Percentiles rank a stretch among this genome's conserved stretches.
Conservation (phyloP, 2,113 vertebrate genomes). For the Rhinopithecus roxellana region DNA sequence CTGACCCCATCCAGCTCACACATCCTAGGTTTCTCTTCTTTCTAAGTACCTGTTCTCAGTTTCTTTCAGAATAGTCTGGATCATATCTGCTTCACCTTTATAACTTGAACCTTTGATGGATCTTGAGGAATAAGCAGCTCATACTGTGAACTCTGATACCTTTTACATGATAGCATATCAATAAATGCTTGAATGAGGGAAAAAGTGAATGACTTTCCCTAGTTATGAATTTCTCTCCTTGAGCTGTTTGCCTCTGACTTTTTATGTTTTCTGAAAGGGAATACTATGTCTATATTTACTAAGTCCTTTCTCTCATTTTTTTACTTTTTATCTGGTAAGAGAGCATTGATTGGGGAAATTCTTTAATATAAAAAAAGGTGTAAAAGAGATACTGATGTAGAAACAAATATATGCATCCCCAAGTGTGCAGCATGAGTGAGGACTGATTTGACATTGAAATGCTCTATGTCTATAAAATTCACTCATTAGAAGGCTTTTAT, state of each 20-base stretch:
- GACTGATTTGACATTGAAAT: not conserved
- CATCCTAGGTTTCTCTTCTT: not conserved
- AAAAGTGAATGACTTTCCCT: not conserved
- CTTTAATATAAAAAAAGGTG: not conserved
- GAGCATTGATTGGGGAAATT: constrained; percentile 14
- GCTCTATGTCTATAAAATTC: constrained; percentile 17
- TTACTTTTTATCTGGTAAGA: not conserved
- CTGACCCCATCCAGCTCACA: not conserved
- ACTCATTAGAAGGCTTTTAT: constrained; percentile 54
- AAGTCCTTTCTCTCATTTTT: not conserved
- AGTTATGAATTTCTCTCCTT: not conserved
- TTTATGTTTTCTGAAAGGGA: not conserved
- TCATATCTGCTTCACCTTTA: not conserved
- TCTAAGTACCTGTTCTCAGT: not conserved
- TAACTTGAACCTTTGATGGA: not conserved
- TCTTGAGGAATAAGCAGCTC: not conserved
- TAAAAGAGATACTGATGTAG: not conserved
- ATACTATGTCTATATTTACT: not conserved
- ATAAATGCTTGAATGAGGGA: not conserved
- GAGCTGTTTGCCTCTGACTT: not conserved
- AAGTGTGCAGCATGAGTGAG: not conserved
- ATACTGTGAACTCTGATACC: not conserved
- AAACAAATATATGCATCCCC: not conserved
- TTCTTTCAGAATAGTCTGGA: not conserved
- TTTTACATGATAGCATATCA: not conserved